phyloP scores from a whole-genome alignment of 2,113 vertebrate species.

The Tychaedon coryphoeus region DNA sequence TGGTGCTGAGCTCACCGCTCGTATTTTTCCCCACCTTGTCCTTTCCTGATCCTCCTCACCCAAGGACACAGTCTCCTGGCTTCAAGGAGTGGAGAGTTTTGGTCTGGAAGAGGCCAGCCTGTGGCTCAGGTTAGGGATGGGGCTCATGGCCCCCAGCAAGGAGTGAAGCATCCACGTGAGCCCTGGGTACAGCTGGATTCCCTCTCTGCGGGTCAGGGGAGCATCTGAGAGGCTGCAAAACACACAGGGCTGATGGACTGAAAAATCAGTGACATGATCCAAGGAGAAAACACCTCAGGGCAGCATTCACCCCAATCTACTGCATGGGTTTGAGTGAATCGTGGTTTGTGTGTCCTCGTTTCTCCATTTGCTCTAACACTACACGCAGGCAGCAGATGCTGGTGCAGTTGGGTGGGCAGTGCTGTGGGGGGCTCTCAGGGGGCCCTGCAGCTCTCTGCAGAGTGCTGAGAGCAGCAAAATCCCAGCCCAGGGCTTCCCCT shows the following conservation, averaged over 20 bases:
- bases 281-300: neutral
- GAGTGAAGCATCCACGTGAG: neutral
- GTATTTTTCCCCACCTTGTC: neutral
- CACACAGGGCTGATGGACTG: neutral
- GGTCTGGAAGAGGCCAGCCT: neutral
- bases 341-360: neutral
- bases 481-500: neutral
- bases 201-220: neutral
- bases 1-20: constrained; percentile 15
- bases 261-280: neutral
- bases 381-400: neutral
- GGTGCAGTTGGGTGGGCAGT: neutral
- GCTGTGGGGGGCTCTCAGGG: neutral
- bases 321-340: neutral
- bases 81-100: neutral
- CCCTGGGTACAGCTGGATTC: neutral
- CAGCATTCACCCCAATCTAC: neutral
- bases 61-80: neutral
- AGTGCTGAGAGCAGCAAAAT: neutral
- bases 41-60: constrained; percentile 19
- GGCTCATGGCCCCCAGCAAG: neutral
- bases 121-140: neutral
- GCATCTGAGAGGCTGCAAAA: neutral
- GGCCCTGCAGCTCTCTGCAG: neutral
- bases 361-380: neutral